Base-by-base conservation (phyloP, 2,113 vertebrate species). In the Hylia prasina region DNA sequence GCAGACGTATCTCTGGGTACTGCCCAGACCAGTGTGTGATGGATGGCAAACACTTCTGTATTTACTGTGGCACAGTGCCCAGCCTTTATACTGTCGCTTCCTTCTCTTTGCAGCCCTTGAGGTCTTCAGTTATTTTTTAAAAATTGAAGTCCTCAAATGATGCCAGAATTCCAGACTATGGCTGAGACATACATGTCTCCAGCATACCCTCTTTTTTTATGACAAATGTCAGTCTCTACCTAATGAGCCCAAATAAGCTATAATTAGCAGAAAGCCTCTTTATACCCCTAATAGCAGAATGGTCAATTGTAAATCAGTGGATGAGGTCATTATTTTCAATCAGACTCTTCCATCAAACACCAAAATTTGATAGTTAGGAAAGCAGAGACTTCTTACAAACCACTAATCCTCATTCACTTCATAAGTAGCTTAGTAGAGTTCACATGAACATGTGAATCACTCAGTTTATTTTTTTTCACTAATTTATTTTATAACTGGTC, bases 311-410 rank as follows among this genome's bases (percentile, higher is more conserved):
- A 97, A 94, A 87, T 88, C 47, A 75, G 84, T 69, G 90, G 72
- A 82, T 85, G 86, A 95, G 80, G 64, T 94, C 56, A 91, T 93
- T 95, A 82, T 93, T 97, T 97, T 94, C 56, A 80, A 54, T 78
- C 81, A 63, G 37, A 86, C 53, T 82, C 37, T 58, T 94, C 81
- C 3, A 1, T 92, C 44, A 69, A 69, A 82, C 35, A 87, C 39
- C 66, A 80, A 84, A 92, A 75, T 70, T 84, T 82, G 54, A 30
- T 47, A 69, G 50, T 54, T 58, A 72, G 81, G 40, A 86, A 28
- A 78, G 68, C 45, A 90, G 31, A 30, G 72, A 84, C 70, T 94
- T 68, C 47, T 93, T 92, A 76, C 27, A 92, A 89, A 76, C 70
- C 45, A 92, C 57, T 84, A 33, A 68, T 66, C 92, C 66, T 89